Evolutionary conservation across 1,140 invertebrate species (phyloP), one percentile per base, ranked within the genome.

Genomic region (Scaptodrosophila lebanonensis): DNA sequence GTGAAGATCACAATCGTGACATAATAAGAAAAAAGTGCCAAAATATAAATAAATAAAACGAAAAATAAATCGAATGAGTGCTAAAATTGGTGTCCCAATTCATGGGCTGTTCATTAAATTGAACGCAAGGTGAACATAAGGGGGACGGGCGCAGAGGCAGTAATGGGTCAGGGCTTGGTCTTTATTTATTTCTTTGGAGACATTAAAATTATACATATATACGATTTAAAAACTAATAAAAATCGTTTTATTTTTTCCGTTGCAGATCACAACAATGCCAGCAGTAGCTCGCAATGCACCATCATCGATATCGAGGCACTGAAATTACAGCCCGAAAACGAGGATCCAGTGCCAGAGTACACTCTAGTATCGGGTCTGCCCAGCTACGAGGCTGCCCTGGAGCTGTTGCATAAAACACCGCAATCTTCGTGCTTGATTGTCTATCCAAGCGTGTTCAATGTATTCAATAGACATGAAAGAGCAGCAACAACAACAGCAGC

Each of bases 291-390:
- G 27, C 79, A 84, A 51, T 68, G 65, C 63, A 49, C 83, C 58
- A 73, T 67, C 40, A 62, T 72, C 27, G 84, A 86, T 54, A 65
- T 77, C 12, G 84, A 86, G 61, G 67, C 73, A 20, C 29, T 82
- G 17, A 86, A 86, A 63, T 27, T 86, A 30, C 73, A 73, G 40
- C 68, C 77, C 38, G 77, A 86, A 40, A 3, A 60, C 4, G 84
- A 86, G 40, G 91, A 91, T 64, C 88, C 89, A 1, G 83, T 91
- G 40, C 91, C 91, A 3, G 90, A 89, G 56, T 91, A 91, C 72
- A 91, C 90, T 3, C 84, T 91, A 18, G 91, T 90, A 25, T 91
- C 91, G 7, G 91, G 91, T 13, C 65, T 91, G 25, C 91, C 91
- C 7, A 89, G 87, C 16, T 91, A 91, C 70, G 90, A 91, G 27